Conservation (phyloP, 2,113 vertebrate species). For the Saguinus midas region DNA sequence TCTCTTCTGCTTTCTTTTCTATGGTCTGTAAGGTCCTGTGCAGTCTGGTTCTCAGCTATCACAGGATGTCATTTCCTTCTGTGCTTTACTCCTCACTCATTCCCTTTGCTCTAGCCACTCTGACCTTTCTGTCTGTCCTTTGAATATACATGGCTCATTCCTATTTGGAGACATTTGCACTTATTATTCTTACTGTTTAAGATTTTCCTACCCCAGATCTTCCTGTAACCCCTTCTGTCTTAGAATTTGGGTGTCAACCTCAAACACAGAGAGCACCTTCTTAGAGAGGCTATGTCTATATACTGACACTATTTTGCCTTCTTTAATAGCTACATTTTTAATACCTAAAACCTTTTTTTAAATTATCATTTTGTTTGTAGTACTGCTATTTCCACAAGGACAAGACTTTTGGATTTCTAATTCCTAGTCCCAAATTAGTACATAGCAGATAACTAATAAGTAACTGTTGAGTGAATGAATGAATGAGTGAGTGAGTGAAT, state of each 20-base stretch:
- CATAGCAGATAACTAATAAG: background rate
- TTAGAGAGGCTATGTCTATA: background rate
- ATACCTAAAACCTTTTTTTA: background rate
- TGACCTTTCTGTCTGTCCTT: background rate
- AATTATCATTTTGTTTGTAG: background rate
- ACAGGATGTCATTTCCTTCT: background rate
- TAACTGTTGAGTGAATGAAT: background rate
- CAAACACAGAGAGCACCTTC: background rate
- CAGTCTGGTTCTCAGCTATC: background rate
- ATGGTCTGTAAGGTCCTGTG: background rate
- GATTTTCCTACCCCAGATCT: background rate
- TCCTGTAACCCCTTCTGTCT: background rate
- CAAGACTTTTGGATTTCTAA: background rate
- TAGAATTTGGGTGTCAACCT: background rate
- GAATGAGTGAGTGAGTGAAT: background rate
- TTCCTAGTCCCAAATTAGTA: background rate
- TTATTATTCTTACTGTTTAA: background rate
- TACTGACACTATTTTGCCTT: background rate
- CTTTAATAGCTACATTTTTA: background rate
- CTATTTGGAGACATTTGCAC: background rate
- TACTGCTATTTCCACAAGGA: background rate
- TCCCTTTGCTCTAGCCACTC: background rate
- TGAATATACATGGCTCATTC: background rate
- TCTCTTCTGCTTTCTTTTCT: background rate
- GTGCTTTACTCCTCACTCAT: background rate